Base-by-base conservation (phyloP, 2,113 vertebrate species). In the Regulus satrapa region DNA sequence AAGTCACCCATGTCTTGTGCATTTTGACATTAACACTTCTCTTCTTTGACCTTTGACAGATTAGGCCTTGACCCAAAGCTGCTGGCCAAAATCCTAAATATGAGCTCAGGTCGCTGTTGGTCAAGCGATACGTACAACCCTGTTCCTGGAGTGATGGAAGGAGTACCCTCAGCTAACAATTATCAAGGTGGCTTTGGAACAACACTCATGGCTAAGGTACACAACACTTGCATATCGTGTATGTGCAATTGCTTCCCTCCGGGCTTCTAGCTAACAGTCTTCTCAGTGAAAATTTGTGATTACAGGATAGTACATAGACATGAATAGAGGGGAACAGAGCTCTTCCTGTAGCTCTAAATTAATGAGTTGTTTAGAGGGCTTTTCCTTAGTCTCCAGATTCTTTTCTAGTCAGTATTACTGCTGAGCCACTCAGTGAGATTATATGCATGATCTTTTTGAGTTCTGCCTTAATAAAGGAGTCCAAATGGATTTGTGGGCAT, bases 31-130 rank as follows among this genome's bases (percentile, higher is more conserved):
- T 98, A 97, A 98, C 95, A 94, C 96, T 98, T 97, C 96, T 98
- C 95, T 98, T 96, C 90, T 96, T 97, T 97, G 98, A 98, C 94
- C 97, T 98, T 97, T 98, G 95, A 96, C 98, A 99, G 99, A 98
- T 98, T 99, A 97, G 99, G 99, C 76, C 99, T 99, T 96, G 99
- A 99, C 97, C 99, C 99, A 56, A 99, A 99, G 97, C 98, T 99
- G 43, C 95, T 99, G 98, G 98, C 99, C 75, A 98, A 99, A 98
- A 99, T 99, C 94, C 97, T 99, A 86, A 99, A 99, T 97, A 99
- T 99, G 99, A 99, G 99, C 89, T 99, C 99, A 58, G 99, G 99
- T 80, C 99, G 99, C 48, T 99, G 99, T 95, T 99, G 99, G 99
- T 99, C 99, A 96, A 99, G 99, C 79, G 99, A 99, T 95, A 99